Percentiles rank a stretch among this genome's conserved stretches.
Evolutionary conservation across 2,113 vertebrate genomes (phyloP).

Genomic region (Hypanus sabinus): DNA sequence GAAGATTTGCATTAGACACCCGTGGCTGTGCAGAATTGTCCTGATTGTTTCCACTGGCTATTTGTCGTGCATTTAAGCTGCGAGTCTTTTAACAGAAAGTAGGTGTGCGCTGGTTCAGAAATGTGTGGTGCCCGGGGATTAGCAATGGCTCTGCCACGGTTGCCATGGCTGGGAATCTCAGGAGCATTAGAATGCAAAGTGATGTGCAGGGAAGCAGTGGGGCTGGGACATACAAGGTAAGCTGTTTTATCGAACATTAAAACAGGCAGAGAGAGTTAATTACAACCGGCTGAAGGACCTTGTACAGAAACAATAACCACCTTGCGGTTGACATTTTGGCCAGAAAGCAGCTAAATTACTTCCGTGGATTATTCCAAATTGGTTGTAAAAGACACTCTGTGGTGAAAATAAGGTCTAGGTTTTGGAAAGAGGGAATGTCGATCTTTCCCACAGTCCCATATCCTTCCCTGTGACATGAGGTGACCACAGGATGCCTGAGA

Average conservation of each 20-base stretch:
- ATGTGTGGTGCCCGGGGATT: constrained; percentile 33
- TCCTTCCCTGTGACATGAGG: constrained; percentile 30
- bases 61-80: constrained; percentile 33
- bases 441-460: constrained; percentile 33
- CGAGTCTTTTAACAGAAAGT: constrained; percentile 36
- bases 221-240: constrained; percentile 33
- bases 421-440: constrained; percentile 2
- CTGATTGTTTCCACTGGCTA: constrained; percentile 27
- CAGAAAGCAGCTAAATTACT: neutral
- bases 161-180: constrained; percentile 18
- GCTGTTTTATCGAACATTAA: constrained; percentile 11
- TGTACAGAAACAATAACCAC: constrained; percentile 11
- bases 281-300: constrained; percentile 13
- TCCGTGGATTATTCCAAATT: constrained; percentile 24
- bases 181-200: constrained; percentile 11
- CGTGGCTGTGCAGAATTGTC: constrained; percentile 36
- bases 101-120: constrained; percentile 28
- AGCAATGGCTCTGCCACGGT: constrained; percentile 26
- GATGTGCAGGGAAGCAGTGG: constrained; percentile 28
- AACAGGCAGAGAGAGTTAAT: constrained; percentile 31
- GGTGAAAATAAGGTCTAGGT: neutral
- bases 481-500: constrained; percentile 18
- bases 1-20: constrained; percentile 37
- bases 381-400: neutral
- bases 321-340: neutral